phyloP scores from a whole-genome alignment of 2,888 invertebrate species.

The Eristalinus sepulchralis region DNA sequence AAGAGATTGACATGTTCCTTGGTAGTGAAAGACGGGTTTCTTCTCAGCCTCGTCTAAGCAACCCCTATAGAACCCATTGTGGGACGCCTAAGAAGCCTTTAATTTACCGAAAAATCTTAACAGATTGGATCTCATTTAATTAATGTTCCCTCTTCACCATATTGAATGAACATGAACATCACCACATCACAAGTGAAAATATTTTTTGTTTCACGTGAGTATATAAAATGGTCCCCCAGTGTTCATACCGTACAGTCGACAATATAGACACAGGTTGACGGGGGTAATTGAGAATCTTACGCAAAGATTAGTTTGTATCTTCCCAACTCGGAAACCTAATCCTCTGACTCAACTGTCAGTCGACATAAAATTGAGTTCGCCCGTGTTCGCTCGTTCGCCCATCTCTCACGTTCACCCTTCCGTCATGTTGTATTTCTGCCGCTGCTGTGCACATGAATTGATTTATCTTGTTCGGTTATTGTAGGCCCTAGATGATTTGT shows the following conservation, averaged over 20 bases:
- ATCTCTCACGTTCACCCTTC: not conserved
- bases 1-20: no score
- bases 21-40: no score
- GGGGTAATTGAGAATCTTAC: not conserved
- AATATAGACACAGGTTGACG: not conserved
- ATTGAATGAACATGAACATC: no score
- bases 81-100: no score
- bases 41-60: no score
- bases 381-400: not conserved
- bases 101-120: no score
- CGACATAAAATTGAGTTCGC: conserved; percentile 2
- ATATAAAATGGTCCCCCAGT: conserved; percentile 1
- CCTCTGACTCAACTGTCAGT: conserved; percentile 37
- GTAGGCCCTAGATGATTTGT: not conserved
- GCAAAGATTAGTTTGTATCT: conserved; percentile 38
- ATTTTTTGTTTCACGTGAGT: not conserved
- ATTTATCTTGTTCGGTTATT: not conserved
- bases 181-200: not conserved
- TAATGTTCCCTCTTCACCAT: no score
- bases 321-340: conserved; percentile 27
- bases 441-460: conserved; percentile 12
- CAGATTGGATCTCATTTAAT: no score
- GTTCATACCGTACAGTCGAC: not conserved
- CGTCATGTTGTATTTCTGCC: conserved; percentile 35
- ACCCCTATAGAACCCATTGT: no score